Evolutionary conservation across 2,113 vertebrate species (phyloP).

Genomic region (Mola mola): DNA sequence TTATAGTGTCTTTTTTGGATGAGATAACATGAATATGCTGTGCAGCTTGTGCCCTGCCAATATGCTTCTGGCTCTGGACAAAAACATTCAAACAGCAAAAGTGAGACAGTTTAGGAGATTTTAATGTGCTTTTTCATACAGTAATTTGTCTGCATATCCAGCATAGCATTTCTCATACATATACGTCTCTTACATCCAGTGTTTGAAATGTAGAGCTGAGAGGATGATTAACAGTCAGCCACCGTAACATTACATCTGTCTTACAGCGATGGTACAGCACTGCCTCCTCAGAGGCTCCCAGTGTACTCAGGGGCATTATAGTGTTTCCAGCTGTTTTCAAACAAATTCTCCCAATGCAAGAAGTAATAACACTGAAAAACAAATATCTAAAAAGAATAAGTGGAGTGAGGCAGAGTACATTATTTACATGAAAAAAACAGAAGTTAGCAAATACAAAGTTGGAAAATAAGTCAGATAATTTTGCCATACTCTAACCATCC

Average conservation of each 20-base stretch:
- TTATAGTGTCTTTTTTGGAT: constrained; percentile 36
- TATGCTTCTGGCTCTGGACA: constrained; percentile 42
- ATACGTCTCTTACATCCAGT: constrained; percentile 75
- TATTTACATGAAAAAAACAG: constrained; percentile 78
- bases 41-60: constrained; percentile 28
- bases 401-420: constrained; percentile 66
- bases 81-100: constrained; percentile 60
- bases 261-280: constrained; percentile 53
- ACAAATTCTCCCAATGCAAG: constrained; percentile 63
- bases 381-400: constrained; percentile 74
- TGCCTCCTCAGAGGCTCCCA: constrained; percentile 44
- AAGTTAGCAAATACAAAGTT: constrained; percentile 69
- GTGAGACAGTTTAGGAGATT: constrained; percentile 78
- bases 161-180: constrained; percentile 80
- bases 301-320: constrained; percentile 48
- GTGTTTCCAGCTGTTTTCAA: constrained; percentile 58
- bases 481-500: constrained; percentile 56
- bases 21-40: constrained; percentile 55
- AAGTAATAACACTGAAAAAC: constrained; percentile 70
- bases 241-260: constrained; percentile 68
- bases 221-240: constrained; percentile 79
- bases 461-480: constrained; percentile 64
- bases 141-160: constrained; percentile 81
- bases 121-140: constrained; percentile 83
- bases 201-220: constrained; percentile 69